These are phyloP conservation scores for Theretra japonica DNA, from an alignment of 2,888 invertebrate genomes.

Conservation along the genomic window DNA sequence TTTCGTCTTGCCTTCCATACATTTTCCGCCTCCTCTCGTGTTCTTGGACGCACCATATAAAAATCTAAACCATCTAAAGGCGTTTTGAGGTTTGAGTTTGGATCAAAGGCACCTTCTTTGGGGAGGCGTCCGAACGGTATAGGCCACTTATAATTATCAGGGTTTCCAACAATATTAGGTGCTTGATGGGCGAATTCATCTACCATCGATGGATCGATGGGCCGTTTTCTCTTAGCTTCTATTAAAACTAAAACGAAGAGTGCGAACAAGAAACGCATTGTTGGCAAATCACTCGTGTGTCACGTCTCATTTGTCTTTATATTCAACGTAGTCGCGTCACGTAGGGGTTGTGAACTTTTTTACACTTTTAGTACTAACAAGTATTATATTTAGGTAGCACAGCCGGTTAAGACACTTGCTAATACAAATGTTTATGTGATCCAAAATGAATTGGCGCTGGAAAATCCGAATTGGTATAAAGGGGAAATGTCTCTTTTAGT, in stretches of 20 bases:
- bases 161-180: conserved; percentile 28
- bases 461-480: too few species aligned
- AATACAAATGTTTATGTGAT: too few species aligned
- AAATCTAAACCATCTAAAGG: conserved; percentile 52
- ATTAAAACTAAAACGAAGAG: conserved; percentile 42
- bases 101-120: conserved; percentile 52
- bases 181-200: background rate
- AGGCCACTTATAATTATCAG: conserved; percentile 35
- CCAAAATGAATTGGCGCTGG: too few species aligned
- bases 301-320: conserved; percentile 34
- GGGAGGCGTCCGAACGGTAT: conserved; percentile 61
- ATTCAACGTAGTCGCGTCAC: conserved; percentile 25
- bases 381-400: too few species aligned
- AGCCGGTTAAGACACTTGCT: too few species aligned
- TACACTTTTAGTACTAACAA: too few species aligned
- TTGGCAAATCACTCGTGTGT: conserved; percentile 32
- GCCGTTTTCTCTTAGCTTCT: conserved; percentile 37
- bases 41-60: conserved; percentile 35
- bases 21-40: conserved; percentile 36
- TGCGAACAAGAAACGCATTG: conserved; percentile 48
- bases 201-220: background rate
- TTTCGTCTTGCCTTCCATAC: conserved; percentile 31
- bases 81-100: conserved; percentile 38
- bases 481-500: too few species aligned
- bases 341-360: conserved; percentile 32